These are phyloP conservation scores for Carcharodon carcharias DNA, from an alignment of 2,797 vertebrate genomes.

Conservation along the genomic window DNA sequence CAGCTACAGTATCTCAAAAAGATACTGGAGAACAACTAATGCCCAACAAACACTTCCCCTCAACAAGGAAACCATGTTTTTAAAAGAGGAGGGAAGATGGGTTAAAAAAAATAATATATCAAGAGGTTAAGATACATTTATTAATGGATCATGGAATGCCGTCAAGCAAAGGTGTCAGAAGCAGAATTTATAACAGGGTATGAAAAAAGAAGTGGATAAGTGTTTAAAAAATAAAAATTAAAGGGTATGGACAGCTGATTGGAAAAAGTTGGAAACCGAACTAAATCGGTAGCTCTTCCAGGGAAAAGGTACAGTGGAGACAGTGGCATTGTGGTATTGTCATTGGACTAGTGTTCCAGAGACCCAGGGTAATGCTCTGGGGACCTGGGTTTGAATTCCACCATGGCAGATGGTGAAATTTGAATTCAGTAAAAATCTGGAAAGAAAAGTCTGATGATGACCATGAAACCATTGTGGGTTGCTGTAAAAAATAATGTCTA, in stretches of 20 bases:
- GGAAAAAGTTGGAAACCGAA: neutral
- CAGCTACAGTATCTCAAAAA: neutral
- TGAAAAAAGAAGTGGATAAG: neutral
- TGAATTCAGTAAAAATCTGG: too few relatives aligned
- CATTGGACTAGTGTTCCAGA: too few relatives aligned
- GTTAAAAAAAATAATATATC: neutral
- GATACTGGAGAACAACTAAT: neutral
- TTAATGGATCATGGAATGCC: too few relatives aligned
- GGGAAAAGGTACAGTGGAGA: neutral
- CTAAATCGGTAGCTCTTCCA: neutral
- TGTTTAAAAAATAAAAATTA: neutral
- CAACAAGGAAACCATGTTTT: neutral
- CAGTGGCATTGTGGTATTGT: too few relatives aligned
- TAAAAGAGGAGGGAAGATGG: neutral
- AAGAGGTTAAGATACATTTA: too few relatives aligned
- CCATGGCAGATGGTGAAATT: too few relatives aligned
- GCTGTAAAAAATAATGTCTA: too few relatives aligned
- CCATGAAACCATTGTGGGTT: too few relatives aligned
- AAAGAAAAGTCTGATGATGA: too few relatives aligned
- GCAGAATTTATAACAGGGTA: neutral
- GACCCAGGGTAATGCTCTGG: too few relatives aligned
- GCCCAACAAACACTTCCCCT: neutral
- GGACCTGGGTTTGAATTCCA: too few relatives aligned
- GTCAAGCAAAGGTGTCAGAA: too few relatives aligned
- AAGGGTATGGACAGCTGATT: neutral